phyloP scores from a whole-genome alignment of 2,888 invertebrate species.

The Drosophila mercatorum region DNA sequence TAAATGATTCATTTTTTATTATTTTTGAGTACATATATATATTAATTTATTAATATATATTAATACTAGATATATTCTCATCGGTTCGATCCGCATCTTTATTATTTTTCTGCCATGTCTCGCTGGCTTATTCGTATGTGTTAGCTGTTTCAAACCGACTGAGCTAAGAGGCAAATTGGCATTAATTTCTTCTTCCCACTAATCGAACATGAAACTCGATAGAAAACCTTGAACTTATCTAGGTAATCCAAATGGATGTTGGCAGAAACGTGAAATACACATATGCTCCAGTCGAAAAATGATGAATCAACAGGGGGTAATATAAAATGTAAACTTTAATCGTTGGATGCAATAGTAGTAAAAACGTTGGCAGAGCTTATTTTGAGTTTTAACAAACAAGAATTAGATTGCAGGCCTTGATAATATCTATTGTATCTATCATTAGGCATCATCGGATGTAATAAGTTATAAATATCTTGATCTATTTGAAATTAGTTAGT shows the following conservation, averaged over 20 bases:
- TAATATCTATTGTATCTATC: background rate
- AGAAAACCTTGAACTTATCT: too few relatives aligned
- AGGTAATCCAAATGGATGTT: too few relatives aligned
- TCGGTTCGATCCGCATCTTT: background rate
- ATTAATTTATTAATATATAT: background rate
- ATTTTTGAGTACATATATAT: background rate
- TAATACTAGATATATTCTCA: background rate
- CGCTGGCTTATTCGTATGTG: background rate
- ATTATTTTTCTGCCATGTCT: background rate
- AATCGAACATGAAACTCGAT: background rate
- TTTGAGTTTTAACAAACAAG: background rate
- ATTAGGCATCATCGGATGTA: background rate
- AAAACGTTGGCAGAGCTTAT: too few relatives aligned
- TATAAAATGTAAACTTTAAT: background rate
- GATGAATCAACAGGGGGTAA: too few relatives aligned
- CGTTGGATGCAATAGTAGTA: background rate
- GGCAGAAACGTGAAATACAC: too few relatives aligned
- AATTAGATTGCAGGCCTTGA: background rate
- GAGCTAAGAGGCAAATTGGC: background rate
- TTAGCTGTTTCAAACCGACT: too few relatives aligned
- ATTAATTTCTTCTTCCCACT: background rate
- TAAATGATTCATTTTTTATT: background rate
- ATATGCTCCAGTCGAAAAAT: background rate
- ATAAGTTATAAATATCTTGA: background rate
- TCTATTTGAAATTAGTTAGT: background rate